Evolutionary conservation across 2,888 invertebrate genomes (phyloP).

Genomic region (Parasteatoda lunata): DNA sequence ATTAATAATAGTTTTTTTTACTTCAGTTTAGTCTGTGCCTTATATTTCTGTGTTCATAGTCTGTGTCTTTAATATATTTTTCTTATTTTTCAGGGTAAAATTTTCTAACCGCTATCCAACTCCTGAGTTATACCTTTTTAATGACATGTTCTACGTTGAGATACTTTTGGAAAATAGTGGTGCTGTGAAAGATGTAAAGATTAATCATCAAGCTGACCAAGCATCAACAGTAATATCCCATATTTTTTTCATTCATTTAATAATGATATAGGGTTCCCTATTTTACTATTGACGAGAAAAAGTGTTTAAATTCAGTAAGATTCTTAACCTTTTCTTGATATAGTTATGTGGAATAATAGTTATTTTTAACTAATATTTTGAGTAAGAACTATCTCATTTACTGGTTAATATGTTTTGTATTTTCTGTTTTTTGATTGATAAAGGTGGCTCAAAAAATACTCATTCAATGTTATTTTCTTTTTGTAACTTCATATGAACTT

Average conservation of each 20-base stretch:
- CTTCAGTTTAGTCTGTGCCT: not conserved
- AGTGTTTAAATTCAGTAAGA: no score
- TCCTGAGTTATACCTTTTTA: constrained; percentile 90
- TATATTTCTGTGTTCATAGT: not conserved
- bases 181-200: constrained; percentile 89
- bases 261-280: constrained; percentile 75
- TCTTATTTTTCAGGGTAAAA: constrained; percentile 80
- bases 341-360: no score
- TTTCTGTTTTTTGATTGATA: no score
- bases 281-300: no score
- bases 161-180: constrained; percentile 89
- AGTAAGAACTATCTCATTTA: no score
- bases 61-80: not conserved
- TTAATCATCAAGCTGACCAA: constrained; percentile 83
- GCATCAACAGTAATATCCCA: constrained; percentile 65
- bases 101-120: constrained; percentile 89
- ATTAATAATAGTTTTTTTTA: not conserved
- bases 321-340: no score
- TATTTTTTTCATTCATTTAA: constrained; percentile 46
- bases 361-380: no score
- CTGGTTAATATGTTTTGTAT: no score
- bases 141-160: constrained; percentile 97
- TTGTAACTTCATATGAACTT: no score
- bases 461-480: no score
- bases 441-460: no score